A percentile compares a stretch with the other conserved stretches of the same genome.
phyloP scores from a whole-genome alignment of 2,113 vertebrate genomes.

The Hepsetus odoe region DNA sequence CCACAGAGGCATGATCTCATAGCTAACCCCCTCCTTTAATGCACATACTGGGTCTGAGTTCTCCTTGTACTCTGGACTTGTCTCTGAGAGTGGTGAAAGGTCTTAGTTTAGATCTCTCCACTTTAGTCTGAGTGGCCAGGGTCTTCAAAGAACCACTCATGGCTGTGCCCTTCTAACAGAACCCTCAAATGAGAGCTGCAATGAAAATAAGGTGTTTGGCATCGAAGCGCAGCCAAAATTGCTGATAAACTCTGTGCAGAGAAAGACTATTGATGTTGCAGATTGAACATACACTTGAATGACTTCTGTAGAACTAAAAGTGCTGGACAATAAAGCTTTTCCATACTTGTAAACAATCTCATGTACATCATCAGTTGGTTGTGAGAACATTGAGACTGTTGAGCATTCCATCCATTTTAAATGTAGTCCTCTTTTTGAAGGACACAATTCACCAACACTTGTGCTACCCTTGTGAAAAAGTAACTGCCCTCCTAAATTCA shows the following conservation, averaged over 20 bases:
- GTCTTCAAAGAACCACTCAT: slow-evolving; percentile 15
- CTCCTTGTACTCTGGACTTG: neutral
- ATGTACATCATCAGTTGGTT: too few relatives aligned
- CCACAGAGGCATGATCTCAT: neutral
- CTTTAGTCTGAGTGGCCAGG: neutral
- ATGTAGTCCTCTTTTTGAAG: too few relatives aligned
- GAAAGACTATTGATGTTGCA: neutral
- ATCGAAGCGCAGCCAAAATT: neutral
- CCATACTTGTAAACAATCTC: too few relatives aligned
- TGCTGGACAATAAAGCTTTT: too few relatives aligned
- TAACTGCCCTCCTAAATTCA: too few relatives aligned
- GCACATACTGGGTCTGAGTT: too few relatives aligned
- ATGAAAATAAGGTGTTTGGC: slow-evolving; percentile 15
- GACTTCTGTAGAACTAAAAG: neutral
- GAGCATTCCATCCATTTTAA: too few relatives aligned
- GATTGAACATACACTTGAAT: neutral
- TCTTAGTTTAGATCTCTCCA: slow-evolving; percentile 21
- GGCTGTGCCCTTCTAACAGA: slow-evolving; percentile 1
- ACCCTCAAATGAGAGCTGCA: neutral
- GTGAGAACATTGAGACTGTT: too few relatives aligned
- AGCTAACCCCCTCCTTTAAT: neutral
- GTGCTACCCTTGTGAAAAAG: too few relatives aligned
- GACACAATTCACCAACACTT: too few relatives aligned
- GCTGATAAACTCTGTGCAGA: too few relatives aligned
- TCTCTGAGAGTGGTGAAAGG: slow-evolving; percentile 22